Conservation (phyloP, 2,113 vertebrate genomes). For the Oxyruncus cristatus region DNA sequence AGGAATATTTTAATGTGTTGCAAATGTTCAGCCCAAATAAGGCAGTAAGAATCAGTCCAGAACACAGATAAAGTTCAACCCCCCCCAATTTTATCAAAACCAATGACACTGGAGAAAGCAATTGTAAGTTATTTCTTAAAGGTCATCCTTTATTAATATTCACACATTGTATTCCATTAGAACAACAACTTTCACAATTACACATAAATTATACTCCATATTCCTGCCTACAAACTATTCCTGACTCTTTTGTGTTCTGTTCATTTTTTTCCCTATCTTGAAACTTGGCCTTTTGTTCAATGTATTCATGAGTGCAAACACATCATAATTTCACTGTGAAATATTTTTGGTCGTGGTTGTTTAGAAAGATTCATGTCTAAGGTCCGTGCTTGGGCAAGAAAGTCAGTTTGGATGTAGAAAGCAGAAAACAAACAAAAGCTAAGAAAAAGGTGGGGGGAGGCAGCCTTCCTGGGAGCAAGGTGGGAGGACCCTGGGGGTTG, state of each 20-base stretch:
- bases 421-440: background rate
- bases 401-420: background rate
- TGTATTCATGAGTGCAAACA: background rate
- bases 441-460: accelerated
- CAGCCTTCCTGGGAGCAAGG: background rate
- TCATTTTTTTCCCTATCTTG: background rate
- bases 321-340: background rate
- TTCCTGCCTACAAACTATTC: background rate
- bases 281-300: background rate
- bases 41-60: background rate
- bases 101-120: background rate
- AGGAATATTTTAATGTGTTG: background rate
- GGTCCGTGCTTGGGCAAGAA: background rate
- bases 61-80: background rate
- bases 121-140: background rate
- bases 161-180: background rate
- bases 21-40: background rate
- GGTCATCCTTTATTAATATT: background rate
- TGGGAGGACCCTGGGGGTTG: background rate
- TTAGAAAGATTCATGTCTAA: background rate
- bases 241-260: background rate
- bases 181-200: background rate
- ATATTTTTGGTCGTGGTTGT: background rate
- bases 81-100: background rate
- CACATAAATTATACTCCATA: background rate